Conservation (phyloP, 2,113 vertebrate genomes). For the Crotalus tigris region DNA sequence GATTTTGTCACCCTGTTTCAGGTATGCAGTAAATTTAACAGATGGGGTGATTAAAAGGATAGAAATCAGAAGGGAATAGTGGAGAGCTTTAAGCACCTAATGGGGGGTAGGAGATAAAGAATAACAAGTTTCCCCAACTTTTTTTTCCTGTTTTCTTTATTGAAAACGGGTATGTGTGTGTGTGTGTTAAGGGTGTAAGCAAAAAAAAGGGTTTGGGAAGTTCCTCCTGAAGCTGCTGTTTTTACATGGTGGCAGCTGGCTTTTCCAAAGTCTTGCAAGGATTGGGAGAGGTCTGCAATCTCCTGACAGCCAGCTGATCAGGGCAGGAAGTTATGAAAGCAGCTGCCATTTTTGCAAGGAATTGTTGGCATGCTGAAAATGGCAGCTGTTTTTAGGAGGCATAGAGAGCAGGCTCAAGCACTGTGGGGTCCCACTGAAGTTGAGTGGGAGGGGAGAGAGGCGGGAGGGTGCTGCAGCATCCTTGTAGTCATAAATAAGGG, state of each 20-base stretch:
- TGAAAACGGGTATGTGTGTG: background rate
- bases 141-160: background rate
- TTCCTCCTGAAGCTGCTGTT: background rate
- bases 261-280: background rate
- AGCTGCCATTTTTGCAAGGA: background rate
- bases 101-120: background rate
- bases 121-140: background rate
- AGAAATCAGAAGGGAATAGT: background rate
- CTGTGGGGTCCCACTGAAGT: background rate
- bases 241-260: background rate
- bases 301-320: background rate
- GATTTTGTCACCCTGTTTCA: background rate
- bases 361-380: background rate
- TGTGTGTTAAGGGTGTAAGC: background rate
- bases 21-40: background rate
- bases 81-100: background rate
- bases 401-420: background rate
- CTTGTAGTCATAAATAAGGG: background rate
- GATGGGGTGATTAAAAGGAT: background rate
- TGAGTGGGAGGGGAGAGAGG: background rate
- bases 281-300: background rate
- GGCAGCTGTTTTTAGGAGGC: background rate
- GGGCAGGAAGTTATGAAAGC: background rate
- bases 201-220: background rate
- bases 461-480: background rate